These are phyloP conservation scores for Taeniopygia guttata DNA, from an alignment of 2,797 vertebrate species.

Conservation along the genomic window DNA sequence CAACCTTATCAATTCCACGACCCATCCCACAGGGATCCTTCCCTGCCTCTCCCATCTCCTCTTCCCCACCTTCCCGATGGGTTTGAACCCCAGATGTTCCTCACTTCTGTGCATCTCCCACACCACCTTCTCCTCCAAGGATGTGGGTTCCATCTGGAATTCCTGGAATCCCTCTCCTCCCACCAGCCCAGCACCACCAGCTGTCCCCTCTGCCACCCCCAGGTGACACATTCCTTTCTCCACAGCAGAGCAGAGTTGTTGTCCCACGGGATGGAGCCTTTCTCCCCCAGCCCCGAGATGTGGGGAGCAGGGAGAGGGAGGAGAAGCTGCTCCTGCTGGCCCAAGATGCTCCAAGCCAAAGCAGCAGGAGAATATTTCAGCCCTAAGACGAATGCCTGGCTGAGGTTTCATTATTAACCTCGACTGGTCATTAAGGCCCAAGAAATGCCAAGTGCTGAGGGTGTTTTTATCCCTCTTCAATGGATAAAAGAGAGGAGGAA, in stretches of 20 bases:
- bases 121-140: background rate
- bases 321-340: background rate
- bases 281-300: background rate
- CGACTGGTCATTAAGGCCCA: background rate
- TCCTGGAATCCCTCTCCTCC: conserved; percentile 15
- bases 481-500: background rate
- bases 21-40: background rate
- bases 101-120: background rate
- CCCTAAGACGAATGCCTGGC: conserved; percentile 31
- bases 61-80: background rate
- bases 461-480: background rate
- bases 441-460: background rate
- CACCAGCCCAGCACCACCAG: background rate
- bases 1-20: accelerated
- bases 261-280: background rate
- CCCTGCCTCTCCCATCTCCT: background rate
- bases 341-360: background rate
- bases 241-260: background rate
- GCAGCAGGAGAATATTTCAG: conserved; percentile 23
- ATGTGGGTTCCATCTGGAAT: background rate
- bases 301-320: background rate
- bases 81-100: background rate
- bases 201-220: background rate
- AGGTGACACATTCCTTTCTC: accelerated
- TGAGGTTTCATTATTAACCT: conserved; percentile 37